Percentiles rank a stretch among this genome's conserved stretches.
These are phyloP conservation scores for Calameuta pallipes DNA, from an alignment of 2,888 invertebrate species.

Conservation along the genomic window DNA sequence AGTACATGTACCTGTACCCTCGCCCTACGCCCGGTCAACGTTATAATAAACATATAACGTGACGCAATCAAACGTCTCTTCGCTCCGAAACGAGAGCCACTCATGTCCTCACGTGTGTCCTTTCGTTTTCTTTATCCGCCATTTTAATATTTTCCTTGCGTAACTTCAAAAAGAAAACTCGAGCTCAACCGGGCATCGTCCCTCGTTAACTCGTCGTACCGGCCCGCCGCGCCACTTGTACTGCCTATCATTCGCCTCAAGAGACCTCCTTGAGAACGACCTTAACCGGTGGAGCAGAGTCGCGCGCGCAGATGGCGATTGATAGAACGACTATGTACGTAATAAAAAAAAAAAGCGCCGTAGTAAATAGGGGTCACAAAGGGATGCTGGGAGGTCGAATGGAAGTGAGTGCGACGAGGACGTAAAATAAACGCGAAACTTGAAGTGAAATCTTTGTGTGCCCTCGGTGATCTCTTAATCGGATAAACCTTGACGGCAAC, in stretches of 20 bases:
- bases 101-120: not conserved
- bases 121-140: not conserved
- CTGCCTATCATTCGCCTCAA: not conserved
- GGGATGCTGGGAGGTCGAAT: not conserved
- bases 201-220: not conserved
- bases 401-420: not conserved
- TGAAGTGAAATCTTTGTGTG: not conserved
- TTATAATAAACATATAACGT: not conserved
- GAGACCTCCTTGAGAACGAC: not conserved
- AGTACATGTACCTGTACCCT: not conserved
- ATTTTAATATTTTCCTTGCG: not conserved
- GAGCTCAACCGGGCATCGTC: not conserved
- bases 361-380: not conserved
- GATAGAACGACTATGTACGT: not conserved
- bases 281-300: not conserved
- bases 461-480: conserved; percentile 47
- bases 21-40: not conserved
- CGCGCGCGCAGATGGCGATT: not conserved
- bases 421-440: not conserved
- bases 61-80: not conserved
- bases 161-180: not conserved
- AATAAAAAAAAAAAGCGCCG: not conserved
- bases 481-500: conserved; percentile 46
- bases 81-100: not conserved
- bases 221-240: not conserved